Conservation (phyloP, 2,888 invertebrate species). For the Cantharis rufa region DNA sequence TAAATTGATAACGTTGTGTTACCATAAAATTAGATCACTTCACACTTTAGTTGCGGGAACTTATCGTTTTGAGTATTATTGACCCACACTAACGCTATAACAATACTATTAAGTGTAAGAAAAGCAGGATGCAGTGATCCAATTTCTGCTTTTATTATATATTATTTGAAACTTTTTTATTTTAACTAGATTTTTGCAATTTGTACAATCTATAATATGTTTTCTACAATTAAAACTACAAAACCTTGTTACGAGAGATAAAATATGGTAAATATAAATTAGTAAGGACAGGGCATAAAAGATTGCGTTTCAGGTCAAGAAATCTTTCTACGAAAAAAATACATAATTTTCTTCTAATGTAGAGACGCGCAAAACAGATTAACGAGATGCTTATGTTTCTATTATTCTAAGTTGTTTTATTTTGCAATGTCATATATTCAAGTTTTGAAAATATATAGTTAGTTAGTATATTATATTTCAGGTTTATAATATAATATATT, state of each 20-base stretch:
- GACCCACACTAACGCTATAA: no score
- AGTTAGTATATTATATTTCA: no score
- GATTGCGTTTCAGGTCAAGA: not conserved
- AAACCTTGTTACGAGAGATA: not conserved
- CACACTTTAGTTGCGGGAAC: no score
- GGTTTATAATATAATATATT: no score
- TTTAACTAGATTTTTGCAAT: not conserved
- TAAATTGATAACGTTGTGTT: no score
- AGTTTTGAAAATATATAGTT: not conserved
- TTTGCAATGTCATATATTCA: not conserved
- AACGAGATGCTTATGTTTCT: not conserved
- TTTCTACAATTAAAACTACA: not conserved
- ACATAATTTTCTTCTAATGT: no score
- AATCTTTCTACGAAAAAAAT: not conserved
- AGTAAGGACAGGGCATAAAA: not conserved
- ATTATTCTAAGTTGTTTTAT: not conserved
- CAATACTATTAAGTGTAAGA: no score
- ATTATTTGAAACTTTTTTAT: not conserved
- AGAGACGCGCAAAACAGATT: not conserved
- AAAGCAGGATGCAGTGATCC: no score
- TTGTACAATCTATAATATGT: not conserved
- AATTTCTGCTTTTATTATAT: no score
- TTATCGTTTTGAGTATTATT: no score
- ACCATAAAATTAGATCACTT: no score
- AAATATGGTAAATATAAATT: not conserved